Evolutionary conservation across 2,888 invertebrate genomes (phyloP).

Genomic region (Melinopterus prodromus): DNA sequence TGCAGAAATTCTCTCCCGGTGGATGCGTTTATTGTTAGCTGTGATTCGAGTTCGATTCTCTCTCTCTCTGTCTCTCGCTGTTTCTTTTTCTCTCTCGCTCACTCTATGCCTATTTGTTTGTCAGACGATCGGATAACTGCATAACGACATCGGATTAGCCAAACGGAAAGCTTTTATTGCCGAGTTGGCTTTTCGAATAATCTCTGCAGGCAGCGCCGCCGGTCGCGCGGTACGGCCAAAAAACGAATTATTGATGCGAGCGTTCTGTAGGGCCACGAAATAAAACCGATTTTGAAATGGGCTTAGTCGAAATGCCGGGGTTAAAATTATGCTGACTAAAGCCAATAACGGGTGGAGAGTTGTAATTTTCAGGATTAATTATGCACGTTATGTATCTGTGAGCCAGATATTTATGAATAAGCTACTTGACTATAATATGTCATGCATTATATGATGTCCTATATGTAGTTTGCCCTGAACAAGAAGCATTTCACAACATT

Average conservation of each 20-base stretch:
- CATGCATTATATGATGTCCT: too few species aligned
- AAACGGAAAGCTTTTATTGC: neutral
- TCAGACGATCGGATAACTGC: constrained; percentile 4
- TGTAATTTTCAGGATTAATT: too few species aligned
- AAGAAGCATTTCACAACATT: too few species aligned
- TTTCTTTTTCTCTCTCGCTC: neutral
- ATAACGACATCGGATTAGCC: constrained; percentile 4
- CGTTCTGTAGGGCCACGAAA: neutral
- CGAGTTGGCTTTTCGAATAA: neutral
- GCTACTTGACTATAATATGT: too few species aligned
- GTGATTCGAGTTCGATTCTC: neutral
- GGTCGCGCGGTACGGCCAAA: neutral
- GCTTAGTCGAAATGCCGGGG: neutral
- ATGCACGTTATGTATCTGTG: too few species aligned
- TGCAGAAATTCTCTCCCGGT: neutral
- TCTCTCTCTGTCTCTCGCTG: neutral
- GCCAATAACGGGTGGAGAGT: too few species aligned
- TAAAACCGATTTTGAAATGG: neutral
- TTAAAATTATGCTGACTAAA: too few species aligned
- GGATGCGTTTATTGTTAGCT: neutral
- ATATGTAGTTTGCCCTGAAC: too few species aligned
- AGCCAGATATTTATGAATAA: too few species aligned
- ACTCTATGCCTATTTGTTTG: neutral
- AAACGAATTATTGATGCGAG: neutral
- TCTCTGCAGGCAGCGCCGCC: neutral